Conservation (phyloP, 2,888 invertebrate species). For the Copidosoma aretas region DNA sequence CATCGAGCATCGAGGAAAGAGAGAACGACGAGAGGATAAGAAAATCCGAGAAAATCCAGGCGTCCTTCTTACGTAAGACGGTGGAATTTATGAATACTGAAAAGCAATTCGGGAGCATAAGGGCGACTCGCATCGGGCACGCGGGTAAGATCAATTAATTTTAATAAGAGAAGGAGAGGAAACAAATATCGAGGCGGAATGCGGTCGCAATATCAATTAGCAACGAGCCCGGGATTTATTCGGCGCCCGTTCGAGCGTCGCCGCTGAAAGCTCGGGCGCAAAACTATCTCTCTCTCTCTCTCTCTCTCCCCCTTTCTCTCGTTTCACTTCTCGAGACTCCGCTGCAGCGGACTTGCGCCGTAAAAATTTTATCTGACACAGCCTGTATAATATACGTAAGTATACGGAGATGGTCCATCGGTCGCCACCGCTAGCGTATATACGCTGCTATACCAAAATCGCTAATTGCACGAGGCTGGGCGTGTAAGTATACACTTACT, state of each 20-base stretch:
- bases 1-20: neutral
- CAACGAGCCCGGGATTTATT: conserved; percentile 22
- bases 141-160: neutral
- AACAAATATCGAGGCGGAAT: conserved; percentile 19
- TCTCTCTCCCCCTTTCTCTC: too few relatives aligned
- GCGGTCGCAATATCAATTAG: conserved; percentile 35
- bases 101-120: neutral
- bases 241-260: neutral
- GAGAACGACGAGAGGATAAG: neutral
- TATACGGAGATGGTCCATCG: conserved; percentile 45
- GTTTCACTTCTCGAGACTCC: neutral
- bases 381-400: too few relatives aligned
- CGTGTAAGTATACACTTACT: conserved; percentile 1
- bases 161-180: conserved; percentile 1
- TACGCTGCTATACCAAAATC: conserved; percentile 46
- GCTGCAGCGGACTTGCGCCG: conserved; percentile 16
- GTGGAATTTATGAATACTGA: neutral
- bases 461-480: conserved; percentile 47
- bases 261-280: neutral
- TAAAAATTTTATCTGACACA: conserved; percentile 37
- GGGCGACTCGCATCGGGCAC: neutral
- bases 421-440: conserved; percentile 21
- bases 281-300: too few relatives aligned
- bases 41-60: neutral
- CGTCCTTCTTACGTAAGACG: neutral